Base-by-base conservation (phyloP, 53 echinoderm and acorn worm genomes). In the Holothuria leucospilota region DNA sequence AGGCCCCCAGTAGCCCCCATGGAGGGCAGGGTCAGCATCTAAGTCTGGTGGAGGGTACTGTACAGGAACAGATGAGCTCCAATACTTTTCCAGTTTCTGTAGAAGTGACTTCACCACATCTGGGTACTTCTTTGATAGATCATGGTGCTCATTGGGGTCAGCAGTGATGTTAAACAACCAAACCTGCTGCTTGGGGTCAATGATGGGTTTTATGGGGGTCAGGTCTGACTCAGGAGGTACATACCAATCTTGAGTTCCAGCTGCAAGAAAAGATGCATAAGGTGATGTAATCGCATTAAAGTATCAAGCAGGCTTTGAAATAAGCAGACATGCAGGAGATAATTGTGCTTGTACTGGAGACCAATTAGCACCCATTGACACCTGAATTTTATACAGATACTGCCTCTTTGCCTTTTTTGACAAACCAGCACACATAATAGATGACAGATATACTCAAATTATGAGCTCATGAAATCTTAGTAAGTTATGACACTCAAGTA, bases 121-220 rank as follows among this genome's bases (percentile, higher is more conserved):
- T 68, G 92, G 89, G 68, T 92, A 65, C 40, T 78, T 71, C 20
- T 80, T 62, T n/a, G 96, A 91, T 29, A 96, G 72, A 68, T 96
- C 90, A 41, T 75, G 89, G 29, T 64, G 71, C 39, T 96, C 96
- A 13, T 71, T 58, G 0, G 96, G 96, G 63, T 96, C 96, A 23
- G 67, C 69, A 24, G 81, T 85, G 60, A 96, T 91, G 85, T 96
- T 96, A 87, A 91, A 96, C 9, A 96, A 88, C 71, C 93, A 93
- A 8, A 96, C 68, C 27, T 21, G 60, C 78, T 70, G 85, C n/a
- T 39, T 73, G 49, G 46, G 87, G 38, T 73, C 82, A 82, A 11
- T 38, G 20, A 59, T 71, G 28, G 86, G 68, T 46, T 85, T 56
- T 30, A 92, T 59, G 2, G 87, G 70, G 13, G 63, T 27, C 5